These are phyloP conservation scores for Hemitrygon akajei DNA, from an alignment of 2,797 vertebrate species.

Conservation along the genomic window DNA sequence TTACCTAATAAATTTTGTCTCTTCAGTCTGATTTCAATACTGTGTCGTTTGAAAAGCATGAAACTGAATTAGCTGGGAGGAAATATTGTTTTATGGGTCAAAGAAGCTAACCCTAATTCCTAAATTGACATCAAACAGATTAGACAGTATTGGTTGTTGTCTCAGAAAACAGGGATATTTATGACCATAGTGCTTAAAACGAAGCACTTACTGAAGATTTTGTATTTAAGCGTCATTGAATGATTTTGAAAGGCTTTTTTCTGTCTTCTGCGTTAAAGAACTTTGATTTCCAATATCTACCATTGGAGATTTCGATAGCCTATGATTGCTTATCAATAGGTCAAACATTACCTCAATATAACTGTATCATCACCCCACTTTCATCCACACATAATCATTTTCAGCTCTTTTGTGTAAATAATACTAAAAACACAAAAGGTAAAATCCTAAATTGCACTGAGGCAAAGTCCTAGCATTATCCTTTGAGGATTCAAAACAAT, in stretches of 20 bases:
- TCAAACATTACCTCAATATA: conserved; percentile 61
- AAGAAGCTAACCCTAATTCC: conserved; percentile 34
- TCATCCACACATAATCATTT: conserved; percentile 65
- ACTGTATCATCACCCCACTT: conserved; percentile 59
- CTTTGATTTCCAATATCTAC: conserved; percentile 2
- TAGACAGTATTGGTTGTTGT: conserved; percentile 21
- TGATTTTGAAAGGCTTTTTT: background rate
- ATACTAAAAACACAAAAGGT: conserved; percentile 77
- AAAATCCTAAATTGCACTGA: conserved; percentile 75
- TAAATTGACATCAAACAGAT: conserved; percentile 36
- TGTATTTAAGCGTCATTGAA: conserved; percentile 2
- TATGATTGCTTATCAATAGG: conserved; percentile 43
- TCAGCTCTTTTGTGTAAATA: conserved; percentile 69
- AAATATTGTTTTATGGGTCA: conserved; percentile 37
- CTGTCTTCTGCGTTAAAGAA: background rate
- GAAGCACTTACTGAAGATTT: conserved; percentile 2
- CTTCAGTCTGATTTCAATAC: conserved; percentile 30
- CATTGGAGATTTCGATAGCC: conserved; percentile 25
- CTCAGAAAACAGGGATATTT: conserved; percentile 23
- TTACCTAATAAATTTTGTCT: conserved; percentile 26
- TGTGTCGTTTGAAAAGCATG: conserved; percentile 16
- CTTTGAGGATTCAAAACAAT: conserved; percentile 67
- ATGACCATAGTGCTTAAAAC: background rate
- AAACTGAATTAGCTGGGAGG: conserved; percentile 32
- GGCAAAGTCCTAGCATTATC: conserved; percentile 55